phyloP scores from a whole-genome alignment of 2,797 vertebrate species.

The Denticeps clupeoides region DNA sequence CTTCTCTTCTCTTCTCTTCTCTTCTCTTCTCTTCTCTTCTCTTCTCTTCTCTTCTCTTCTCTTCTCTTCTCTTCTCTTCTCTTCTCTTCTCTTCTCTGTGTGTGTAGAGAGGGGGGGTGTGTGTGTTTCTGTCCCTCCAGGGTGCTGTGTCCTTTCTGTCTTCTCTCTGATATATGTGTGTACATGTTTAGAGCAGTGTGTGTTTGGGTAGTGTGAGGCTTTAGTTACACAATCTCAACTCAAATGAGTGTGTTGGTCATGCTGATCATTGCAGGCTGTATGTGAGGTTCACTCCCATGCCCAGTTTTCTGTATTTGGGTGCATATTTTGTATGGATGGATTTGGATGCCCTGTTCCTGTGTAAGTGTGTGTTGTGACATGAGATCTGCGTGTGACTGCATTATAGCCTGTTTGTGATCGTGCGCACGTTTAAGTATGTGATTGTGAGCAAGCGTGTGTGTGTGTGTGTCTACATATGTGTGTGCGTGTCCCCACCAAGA shows the following conservation, averaged over 20 bases:
- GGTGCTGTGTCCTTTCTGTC: slow-evolving; percentile 4
- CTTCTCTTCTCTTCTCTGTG: background rate
- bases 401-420: no score
- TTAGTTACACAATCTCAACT: no score
- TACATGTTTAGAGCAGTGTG: background rate
- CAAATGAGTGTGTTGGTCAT: no score
- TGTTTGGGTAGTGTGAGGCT: background rate
- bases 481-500: slow-evolving; percentile 32
- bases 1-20: slow-evolving; percentile 1
- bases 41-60: background rate
- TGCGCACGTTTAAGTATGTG: background rate
- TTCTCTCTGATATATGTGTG: background rate
- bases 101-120: background rate
- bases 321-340: no score
- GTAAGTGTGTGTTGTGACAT: no score
- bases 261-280: no score
- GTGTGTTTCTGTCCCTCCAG: background rate
- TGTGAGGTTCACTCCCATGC: no score
- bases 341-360: no score
- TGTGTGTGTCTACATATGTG: slow-evolving; percentile 14
- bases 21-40: background rate
- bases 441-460: background rate
- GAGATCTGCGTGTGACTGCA: no score
- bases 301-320: no score
- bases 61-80: no score